phyloP scores from a whole-genome alignment of 2,113 vertebrate species.

The Lonchura striata region DNA sequence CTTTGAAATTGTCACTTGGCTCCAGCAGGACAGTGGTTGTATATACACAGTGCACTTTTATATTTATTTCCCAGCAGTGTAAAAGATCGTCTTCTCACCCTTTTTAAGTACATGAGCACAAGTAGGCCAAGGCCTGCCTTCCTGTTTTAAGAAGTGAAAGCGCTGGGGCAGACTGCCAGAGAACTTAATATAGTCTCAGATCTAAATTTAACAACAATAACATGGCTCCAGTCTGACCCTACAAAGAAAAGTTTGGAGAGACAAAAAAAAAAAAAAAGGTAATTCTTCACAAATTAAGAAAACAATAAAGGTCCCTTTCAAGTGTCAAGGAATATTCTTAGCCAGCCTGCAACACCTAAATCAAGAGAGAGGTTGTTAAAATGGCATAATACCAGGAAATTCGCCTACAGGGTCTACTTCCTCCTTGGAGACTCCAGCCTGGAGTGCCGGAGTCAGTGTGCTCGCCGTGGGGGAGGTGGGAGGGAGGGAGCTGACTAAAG shows the following conservation, averaged over 20 bases:
- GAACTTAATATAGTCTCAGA: constrained; percentile 78
- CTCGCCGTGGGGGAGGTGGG: constrained; percentile 6
- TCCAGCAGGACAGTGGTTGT: neutral
- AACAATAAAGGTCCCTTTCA: constrained; percentile 84
- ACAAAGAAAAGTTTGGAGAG: constrained; percentile 64
- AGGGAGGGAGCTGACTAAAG: constrained; percentile 38
- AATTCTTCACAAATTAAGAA: constrained; percentile 85
- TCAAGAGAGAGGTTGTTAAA: constrained; percentile 80
- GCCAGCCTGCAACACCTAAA: constrained; percentile 79
- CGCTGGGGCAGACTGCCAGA: constrained; percentile 64
- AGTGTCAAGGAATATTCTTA: constrained; percentile 85
- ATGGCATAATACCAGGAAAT: constrained; percentile 84
- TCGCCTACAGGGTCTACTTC: constrained; percentile 77
- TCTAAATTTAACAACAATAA: constrained; percentile 85
- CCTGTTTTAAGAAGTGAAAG: constrained; percentile 85
- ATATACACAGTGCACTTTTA: neutral
- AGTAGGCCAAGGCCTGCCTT: constrained; percentile 76
- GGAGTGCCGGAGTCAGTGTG: constrained; percentile 68
- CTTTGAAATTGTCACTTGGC: neutral
- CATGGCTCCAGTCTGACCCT: constrained; percentile 77
- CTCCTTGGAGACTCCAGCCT: constrained; percentile 72
- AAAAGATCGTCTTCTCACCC: constrained; percentile 52
- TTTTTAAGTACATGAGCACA: constrained; percentile 41
- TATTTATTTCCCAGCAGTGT: constrained; percentile 31
- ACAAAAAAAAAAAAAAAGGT: constrained; percentile 14